Evolutionary conservation across 2,888 invertebrate genomes (phyloP).

Genomic region (Nematopogon swammerdamellus): DNA sequence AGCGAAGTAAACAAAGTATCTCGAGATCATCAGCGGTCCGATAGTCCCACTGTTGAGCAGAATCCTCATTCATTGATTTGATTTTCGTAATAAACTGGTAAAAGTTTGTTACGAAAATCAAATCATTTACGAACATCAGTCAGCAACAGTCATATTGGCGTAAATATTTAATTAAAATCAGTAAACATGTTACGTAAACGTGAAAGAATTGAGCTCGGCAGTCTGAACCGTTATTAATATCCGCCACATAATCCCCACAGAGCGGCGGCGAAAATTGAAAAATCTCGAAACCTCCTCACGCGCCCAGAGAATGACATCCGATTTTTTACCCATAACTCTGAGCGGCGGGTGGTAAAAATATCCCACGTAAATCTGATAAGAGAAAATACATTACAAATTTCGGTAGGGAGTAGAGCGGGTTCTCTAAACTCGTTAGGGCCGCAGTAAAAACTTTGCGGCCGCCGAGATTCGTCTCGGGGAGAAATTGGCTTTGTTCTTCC

Average conservation of each 20-base stretch:
- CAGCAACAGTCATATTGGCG: too few species aligned
- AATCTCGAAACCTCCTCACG: not conserved
- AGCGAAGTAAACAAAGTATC: too few species aligned
- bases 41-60: too few species aligned
- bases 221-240: not conserved
- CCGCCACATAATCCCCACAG: not conserved
- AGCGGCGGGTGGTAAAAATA: not conserved
- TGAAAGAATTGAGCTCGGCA: too few species aligned
- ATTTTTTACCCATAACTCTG: not conserved
- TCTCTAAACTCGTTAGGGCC: not conserved
- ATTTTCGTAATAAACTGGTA: too few species aligned
- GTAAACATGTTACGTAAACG: too few species aligned
- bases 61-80: too few species aligned
- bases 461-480: not conserved
- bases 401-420: not conserved
- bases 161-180: too few species aligned
- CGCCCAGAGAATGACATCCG: not conserved
- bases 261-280: not conserved
- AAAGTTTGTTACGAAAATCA: too few species aligned
- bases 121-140: too few species aligned
- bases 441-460: not conserved
- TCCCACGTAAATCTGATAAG: not conserved
- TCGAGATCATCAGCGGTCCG: too few species aligned
- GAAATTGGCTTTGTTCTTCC: not conserved
- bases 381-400: not conserved